Conservation (phyloP, 2,797 vertebrate species). For the Poecilia velifera region DNA sequence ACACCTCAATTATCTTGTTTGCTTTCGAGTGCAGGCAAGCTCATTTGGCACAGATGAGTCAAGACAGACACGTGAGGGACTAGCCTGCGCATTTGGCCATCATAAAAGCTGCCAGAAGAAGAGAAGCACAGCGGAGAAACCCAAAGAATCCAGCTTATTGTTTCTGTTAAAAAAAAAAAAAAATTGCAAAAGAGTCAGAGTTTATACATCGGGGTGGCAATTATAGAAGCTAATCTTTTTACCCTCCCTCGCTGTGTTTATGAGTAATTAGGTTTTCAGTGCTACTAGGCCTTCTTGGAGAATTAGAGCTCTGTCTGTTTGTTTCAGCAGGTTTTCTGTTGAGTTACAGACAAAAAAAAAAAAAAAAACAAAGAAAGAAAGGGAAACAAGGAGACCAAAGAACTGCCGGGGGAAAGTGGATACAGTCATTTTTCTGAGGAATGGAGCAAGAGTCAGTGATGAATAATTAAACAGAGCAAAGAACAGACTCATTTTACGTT, state of each 20-base stretch:
- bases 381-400: neutral
- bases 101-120: conserved; percentile 26
- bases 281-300: conserved; percentile 20
- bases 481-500: conserved; percentile 22
- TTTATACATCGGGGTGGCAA: conserved; percentile 28
- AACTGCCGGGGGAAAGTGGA: conserved; percentile 5
- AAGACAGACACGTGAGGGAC: conserved; percentile 9
- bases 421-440: neutral
- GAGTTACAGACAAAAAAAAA: neutral
- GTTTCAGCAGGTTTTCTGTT: conserved; percentile 12
- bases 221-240: conserved; percentile 43
- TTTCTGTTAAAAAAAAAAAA: neutral
- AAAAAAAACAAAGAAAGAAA: neutral
- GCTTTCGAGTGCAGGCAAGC: conserved; percentile 25
- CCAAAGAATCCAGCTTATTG: neutral
- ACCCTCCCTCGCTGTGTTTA: conserved; percentile 15
- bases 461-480: conserved; percentile 26
- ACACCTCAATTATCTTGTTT: conserved; percentile 50
- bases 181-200: conserved; percentile 13
- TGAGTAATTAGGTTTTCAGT: conserved; percentile 37
- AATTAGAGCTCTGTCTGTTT: conserved; percentile 9
- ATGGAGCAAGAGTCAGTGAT: neutral
- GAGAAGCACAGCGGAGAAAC: conserved; percentile 10
- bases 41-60: conserved; percentile 23
- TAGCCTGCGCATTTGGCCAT: conserved; percentile 1